Evolutionary conservation across 2,113 vertebrate species (phyloP).

Genomic region (Cryptoleucopteryx plumbea): DNA sequence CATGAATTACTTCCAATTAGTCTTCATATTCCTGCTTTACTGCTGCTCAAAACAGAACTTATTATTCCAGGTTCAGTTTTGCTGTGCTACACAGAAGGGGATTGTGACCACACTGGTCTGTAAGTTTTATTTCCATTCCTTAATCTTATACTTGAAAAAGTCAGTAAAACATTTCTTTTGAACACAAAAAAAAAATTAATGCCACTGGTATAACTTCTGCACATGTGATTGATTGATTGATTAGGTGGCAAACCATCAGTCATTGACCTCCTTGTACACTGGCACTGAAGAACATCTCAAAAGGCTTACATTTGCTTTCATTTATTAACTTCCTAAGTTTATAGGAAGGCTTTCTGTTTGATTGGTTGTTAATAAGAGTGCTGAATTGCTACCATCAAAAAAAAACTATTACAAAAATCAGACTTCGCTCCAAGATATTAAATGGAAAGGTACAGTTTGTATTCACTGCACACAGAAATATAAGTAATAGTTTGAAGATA

Average conservation of each 20-base stretch:
- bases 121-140: neutral
- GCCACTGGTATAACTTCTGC: neutral
- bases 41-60: neutral
- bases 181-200: neutral
- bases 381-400: neutral
- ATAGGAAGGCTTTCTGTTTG: neutral
- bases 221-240: neutral
- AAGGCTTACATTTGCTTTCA: neutral
- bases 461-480: neutral
- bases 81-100: neutral
- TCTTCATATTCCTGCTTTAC: neutral
- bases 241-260: neutral
- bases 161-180: neutral
- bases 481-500: neutral
- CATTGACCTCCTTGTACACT: neutral
- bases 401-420: neutral
- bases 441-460: neutral
- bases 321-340: neutral
- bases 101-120: neutral
- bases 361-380: neutral
- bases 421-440: neutral
- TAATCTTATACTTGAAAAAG: neutral
- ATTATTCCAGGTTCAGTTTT: neutral
- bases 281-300: neutral
- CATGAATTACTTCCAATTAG: neutral